Evolutionary conservation across 2,797 vertebrate genomes (phyloP), one percentile per base, ranked within the genome.

Genomic region (Ataeniobius toweri): DNA sequence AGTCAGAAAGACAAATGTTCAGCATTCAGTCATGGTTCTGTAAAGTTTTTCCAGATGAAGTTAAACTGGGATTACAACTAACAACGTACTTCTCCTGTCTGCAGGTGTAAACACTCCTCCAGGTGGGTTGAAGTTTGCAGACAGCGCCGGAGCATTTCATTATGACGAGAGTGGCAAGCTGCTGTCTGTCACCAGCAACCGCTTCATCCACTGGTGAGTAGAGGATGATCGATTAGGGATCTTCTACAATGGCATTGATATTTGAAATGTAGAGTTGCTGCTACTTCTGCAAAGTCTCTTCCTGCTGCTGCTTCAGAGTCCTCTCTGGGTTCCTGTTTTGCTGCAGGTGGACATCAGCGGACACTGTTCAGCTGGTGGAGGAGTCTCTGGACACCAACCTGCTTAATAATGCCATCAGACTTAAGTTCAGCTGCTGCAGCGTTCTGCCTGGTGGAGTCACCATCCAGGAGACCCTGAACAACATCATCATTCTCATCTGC

Each of bases 361-460:
- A 98, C 85, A 90, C 94, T 0, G 93, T 98, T 73, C 96, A 97
- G 89, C 92, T 99, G 90, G 93, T 97, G 78, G 98, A 99, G 77
- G 96, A 97, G 75, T 99, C 97, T 0, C 90, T 99, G 89, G 97
- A 99, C 59, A 92, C 95, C 56, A 97, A 97, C 83, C 93, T 99
- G 67, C 91, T 99, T 14, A 97, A 99, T 93, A 97, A 96, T 2
- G 89, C 96, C 0, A 83, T 98, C 46, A 93, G 94, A 36, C 89
- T 99, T 50, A 95, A 89, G 81, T 95, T 98, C 86, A 93, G 87
- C 46, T 95, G 96, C 81, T 98, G 97, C 73, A 92, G 87, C 0
- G 73, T 98, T 6, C 92, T 99, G 20, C 97, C 97, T 0, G 96
- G 96, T 2, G 97, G 98, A 0, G 95, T 99, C 28, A 92, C 91